Percentiles rank a stretch among this genome's conserved stretches.
Conservation (phyloP, 2,797 vertebrate genomes). For the Hoplostethus mediterraneus region DNA sequence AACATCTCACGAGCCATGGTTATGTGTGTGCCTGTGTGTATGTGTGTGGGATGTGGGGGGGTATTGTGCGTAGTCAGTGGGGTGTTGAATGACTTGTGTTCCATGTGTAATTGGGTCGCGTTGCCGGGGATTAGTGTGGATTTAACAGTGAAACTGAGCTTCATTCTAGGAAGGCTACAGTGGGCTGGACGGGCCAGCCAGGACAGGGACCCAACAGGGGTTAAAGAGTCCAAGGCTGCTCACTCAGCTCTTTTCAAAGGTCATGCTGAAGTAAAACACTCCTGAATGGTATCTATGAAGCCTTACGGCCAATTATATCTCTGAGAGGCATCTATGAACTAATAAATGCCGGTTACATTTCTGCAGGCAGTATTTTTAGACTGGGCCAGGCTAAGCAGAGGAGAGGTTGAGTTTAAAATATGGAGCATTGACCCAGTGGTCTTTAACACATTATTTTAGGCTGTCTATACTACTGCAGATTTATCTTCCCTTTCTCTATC, state of each 20-base stretch:
- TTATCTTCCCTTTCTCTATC: slow-evolving; percentile 32
- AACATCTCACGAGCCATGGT: slow-evolving; percentile 58
- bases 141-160: slow-evolving; percentile 78
- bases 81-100: slow-evolving; percentile 81
- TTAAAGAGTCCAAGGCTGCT: slow-evolving; percentile 66
- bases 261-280: slow-evolving; percentile 81
- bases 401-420: slow-evolving; percentile 61
- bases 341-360: slow-evolving; percentile 82
- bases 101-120: slow-evolving; percentile 81
- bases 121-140: slow-evolving; percentile 80
- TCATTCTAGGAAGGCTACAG: slow-evolving; percentile 74
- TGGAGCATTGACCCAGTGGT: slow-evolving; percentile 54
- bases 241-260: slow-evolving; percentile 84
- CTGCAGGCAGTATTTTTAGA: slow-evolving; percentile 83
- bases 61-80: slow-evolving; percentile 69
- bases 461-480: slow-evolving; percentile 53
- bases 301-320: slow-evolving; percentile 71
- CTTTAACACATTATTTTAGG: slow-evolving; percentile 72
- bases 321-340: slow-evolving; percentile 71
- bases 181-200: slow-evolving; percentile 33
- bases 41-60: slow-evolving; percentile 29
- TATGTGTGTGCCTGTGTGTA: slow-evolving; percentile 39
- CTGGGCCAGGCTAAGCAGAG: slow-evolving; percentile 35
- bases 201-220: slow-evolving; percentile 49
- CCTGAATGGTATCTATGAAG: slow-evolving; percentile 64